A percentile compares a stretch with the other conserved stretches of the same genome.
These are phyloP conservation scores for Sitta carolinensis DNA, from an alignment of 2,797 vertebrate species.

Conservation along the genomic window DNA sequence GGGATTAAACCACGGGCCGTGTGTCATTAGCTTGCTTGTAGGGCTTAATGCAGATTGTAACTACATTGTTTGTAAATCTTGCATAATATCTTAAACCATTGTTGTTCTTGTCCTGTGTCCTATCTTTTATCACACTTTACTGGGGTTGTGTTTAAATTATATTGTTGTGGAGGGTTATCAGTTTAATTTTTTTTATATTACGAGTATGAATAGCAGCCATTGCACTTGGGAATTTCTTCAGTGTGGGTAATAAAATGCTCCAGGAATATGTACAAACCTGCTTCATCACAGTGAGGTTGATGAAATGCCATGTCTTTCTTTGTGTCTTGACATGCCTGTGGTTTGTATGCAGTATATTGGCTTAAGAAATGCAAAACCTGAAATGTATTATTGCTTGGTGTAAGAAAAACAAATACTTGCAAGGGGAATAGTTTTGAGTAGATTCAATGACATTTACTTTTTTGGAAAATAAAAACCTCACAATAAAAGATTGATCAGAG, in stretches of 20 bases:
- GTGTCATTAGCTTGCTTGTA: constrained; percentile 5
- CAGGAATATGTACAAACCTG: background rate
- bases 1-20: background rate
- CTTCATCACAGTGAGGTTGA: background rate
- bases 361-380: background rate
- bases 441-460: background rate
- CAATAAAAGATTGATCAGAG: background rate
- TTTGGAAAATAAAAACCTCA: background rate
- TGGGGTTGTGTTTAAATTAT: background rate
- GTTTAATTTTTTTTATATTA: background rate
- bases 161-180: background rate
- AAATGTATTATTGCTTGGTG: background rate
- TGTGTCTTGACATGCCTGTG: constrained; percentile 27
- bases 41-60: background rate
- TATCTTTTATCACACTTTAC: background rate
- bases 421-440: background rate
- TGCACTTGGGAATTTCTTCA: background rate
- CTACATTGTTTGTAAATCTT: background rate
- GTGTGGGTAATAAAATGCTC: background rate
- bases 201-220: background rate
- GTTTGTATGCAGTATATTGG: background rate
- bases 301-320: background rate
- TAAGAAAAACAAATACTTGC: background rate
- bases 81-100: background rate
- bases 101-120: background rate